Base-by-base conservation (phyloP, 2,797 vertebrate species). In the Emydoidea blandingii region DNA sequence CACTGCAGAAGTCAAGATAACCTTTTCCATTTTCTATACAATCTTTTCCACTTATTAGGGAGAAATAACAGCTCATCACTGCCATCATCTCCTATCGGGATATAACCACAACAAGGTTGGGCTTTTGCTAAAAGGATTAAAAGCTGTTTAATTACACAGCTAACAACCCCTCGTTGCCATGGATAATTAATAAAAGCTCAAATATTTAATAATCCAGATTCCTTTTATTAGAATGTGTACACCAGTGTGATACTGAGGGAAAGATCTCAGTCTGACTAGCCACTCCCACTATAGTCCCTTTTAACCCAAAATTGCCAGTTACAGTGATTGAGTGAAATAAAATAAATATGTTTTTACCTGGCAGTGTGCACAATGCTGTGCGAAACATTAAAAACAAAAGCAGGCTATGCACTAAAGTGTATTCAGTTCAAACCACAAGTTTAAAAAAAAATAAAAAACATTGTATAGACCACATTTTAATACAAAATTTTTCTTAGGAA, bases 301-400 rank as follows among this genome's bases (percentile, higher is more conserved):
- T 37, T 72, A 72, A 21, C 18, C 37, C 68, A 72, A 37, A 37
- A 41, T 72, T 37, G 34, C 68, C 37, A 41, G n/a, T 41, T 19
- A 72, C 37, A 37, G 19, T 72, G 68, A 27, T n/a, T 65, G 86
- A 88, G 25, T 94, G 29, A 83, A 94, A 95, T 21, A 41, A 83
- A 14, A 19, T 79, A 19, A 74, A 86, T 25, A 34, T 59, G 80
- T 37, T 81, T 52, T 19, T 18, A 88, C 47, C 85, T 81, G 47
- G 81, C 54, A 87, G 37, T 53, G 84, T 80, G 31, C 7, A 1
- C 86, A 53, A 53, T 15, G 15, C 68, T 23, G 10, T 0, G 0
- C 8, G 8, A 53, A 11, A 44, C 34, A 37, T 29, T 59, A 31
- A 59, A 59, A 59, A 59, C 57, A 59, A 59, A 59, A 59, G n/a